A percentile compares a stretch with the other conserved stretches of the same genome.
These are phyloP conservation scores for Caenorhabditis panamensis DNA, from an alignment of 2,888 invertebrate genomes.

Conservation along the genomic window DNA sequence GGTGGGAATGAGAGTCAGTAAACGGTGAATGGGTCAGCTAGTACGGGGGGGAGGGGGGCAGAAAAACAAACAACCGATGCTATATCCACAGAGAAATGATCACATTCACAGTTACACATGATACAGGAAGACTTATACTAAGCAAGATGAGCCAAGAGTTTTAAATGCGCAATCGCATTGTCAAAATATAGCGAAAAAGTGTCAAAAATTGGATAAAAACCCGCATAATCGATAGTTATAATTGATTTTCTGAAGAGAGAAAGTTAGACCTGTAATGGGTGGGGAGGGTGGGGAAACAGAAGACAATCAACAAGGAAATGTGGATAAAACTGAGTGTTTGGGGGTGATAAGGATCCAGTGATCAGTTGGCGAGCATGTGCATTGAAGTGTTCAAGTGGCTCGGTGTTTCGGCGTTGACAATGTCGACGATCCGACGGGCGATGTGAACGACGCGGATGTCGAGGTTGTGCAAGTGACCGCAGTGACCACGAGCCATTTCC, in stretches of 20 bases:
- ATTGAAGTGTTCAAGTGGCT: background rate
- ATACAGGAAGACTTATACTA: constrained; percentile 12
- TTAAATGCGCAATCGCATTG: background rate
- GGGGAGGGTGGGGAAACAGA: background rate
- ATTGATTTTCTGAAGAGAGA: constrained; percentile 7
- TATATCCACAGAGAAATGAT: constrained; percentile 45
- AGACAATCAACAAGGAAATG: constrained; percentile 4
- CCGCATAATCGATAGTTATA: constrained; percentile 1
- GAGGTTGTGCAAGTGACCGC: constrained; percentile 19
- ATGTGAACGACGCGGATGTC: constrained; percentile 49
- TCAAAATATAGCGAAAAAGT: background rate
- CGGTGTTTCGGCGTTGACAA: constrained; percentile 9
- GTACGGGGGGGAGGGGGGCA: background rate
- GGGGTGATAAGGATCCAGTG: background rate
- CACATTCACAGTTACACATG: constrained; percentile 50
- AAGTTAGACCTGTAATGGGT: background rate
- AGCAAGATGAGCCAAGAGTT: background rate
- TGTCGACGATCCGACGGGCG: constrained; percentile 50
- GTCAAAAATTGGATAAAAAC: background rate
- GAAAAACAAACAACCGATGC: constrained; percentile 32
- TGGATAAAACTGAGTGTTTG: constrained; percentile 4
- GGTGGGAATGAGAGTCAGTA: constrained; percentile 1
- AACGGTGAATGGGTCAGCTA: background rate
- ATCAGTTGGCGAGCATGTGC: too few relatives aligned
- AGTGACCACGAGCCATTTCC: constrained; percentile 38